Evolutionary conservation across 1,140 invertebrate species (phyloP).

Genomic region (Drosophila persimilis): DNA sequence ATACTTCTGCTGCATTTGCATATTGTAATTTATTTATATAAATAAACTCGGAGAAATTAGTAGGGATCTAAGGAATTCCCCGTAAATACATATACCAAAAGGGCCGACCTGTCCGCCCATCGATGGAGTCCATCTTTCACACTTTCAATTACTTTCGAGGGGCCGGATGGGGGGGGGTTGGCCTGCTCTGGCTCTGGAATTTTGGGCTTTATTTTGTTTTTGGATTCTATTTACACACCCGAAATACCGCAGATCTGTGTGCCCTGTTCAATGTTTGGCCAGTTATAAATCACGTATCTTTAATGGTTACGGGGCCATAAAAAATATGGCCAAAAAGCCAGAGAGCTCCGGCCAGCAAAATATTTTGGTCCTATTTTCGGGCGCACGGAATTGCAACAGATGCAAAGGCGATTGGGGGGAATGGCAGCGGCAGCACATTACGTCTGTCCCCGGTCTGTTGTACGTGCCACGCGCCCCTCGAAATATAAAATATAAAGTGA

Average conservation of each 20-base stretch:
- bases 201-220: conserved; percentile 16
- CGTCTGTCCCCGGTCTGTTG: conserved; percentile 21
- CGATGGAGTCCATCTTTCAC: too few species aligned
- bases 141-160: too few species aligned
- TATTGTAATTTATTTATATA: conserved; percentile 59
- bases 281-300: conserved; percentile 65
- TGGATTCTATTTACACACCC: conserved; percentile 7
- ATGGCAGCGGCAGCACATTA: conserved; percentile 44
- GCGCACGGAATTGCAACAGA: conserved; percentile 70
- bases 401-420: conserved; percentile 55
- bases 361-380: conserved; percentile 58
- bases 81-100: too few species aligned
- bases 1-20: conserved; percentile 46
- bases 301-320: conserved; percentile 47
- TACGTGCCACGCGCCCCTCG: conserved; percentile 53
- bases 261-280: conserved; percentile 28
- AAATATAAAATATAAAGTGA: conserved; percentile 37
- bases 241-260: conserved; percentile 6
- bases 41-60: conserved; percentile 31
- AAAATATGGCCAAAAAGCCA: conserved; percentile 41
- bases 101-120: too few species aligned
- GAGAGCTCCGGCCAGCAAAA: conserved; percentile 16
- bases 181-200: too few species aligned
- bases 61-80: background rate
- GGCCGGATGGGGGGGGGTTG: too few species aligned